A percentile compares a stretch with the other conserved stretches of the same genome.
Evolutionary conservation across 2,797 vertebrate genomes (phyloP).

Genomic region (Fratercula arctica): DNA sequence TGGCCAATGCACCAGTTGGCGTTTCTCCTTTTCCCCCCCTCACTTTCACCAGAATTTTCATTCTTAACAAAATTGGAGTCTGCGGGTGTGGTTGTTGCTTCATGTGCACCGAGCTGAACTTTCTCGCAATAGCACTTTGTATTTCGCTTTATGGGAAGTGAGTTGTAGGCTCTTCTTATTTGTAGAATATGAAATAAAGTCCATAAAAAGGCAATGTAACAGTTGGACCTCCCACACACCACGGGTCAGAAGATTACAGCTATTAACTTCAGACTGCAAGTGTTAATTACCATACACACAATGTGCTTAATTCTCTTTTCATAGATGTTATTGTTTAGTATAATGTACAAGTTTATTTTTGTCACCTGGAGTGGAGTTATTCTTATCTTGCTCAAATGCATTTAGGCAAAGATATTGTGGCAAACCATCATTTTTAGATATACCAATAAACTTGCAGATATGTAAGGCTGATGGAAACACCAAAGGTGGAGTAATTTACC

Average conservation of each 20-base stretch:
- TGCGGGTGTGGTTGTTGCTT: rapidly evolving
- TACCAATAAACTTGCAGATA: background rate
- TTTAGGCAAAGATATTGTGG: background rate
- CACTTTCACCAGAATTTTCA: background rate
- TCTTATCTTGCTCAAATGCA: background rate
- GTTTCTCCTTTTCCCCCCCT: background rate
- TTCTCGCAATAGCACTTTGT: background rate
- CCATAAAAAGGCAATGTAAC: background rate
- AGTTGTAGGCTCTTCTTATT: background rate
- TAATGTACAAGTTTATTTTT: background rate
- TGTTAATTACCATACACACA: background rate
- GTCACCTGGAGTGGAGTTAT: background rate
- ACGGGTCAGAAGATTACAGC: background rate
- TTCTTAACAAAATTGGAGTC: background rate
- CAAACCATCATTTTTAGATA: background rate
- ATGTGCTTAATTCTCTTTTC: background rate
- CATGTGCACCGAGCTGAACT: background rate
- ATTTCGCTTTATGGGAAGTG: background rate
- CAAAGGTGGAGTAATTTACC: background rate
- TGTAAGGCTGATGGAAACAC: background rate
- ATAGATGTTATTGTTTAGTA: background rate
- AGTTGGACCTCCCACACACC: background rate
- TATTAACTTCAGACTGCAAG: background rate
- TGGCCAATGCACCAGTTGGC: too few species aligned
- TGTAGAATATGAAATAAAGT: background rate